Evolutionary conservation across 2,888 invertebrate genomes (phyloP).

Genomic region (Eilema caniola): DNA sequence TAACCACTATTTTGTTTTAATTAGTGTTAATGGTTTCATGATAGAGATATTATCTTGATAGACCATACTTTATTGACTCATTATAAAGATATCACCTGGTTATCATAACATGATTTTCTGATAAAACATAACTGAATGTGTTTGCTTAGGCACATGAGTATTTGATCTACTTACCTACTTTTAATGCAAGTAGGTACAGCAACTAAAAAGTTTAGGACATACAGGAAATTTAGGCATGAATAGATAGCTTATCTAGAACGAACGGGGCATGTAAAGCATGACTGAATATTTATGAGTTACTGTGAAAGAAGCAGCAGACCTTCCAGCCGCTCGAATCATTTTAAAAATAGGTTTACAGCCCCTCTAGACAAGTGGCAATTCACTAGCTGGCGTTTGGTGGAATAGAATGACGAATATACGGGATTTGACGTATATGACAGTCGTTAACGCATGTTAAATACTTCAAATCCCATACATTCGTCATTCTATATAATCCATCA

Average conservation of each 20-base stretch:
- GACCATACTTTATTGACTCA: background rate
- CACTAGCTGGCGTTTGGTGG: too few species aligned
- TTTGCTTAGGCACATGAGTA: background rate
- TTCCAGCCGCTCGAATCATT: too few species aligned
- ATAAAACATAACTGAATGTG: background rate
- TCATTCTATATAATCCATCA: too few species aligned
- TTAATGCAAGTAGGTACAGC: background rate
- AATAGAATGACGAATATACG: too few species aligned
- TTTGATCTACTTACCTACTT: background rate
- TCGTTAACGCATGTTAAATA: too few species aligned
- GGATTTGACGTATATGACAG: too few species aligned
- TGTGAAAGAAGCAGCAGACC: background rate
- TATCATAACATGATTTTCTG: slow-evolving; percentile 7
- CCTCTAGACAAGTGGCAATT: too few species aligned
- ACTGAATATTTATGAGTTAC: background rate
- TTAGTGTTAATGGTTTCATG: background rate
- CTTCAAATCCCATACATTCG: too few species aligned
- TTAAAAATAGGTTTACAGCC: too few species aligned
- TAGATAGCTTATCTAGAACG: background rate
- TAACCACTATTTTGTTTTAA: background rate
- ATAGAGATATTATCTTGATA: slow-evolving; percentile 1
- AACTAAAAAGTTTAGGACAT: too few species aligned
- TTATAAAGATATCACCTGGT: background rate
- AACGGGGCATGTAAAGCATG: background rate
- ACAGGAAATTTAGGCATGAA: background rate